Conservation (phyloP, 2,797 vertebrate species). For the Molothrus aeneus region DNA sequence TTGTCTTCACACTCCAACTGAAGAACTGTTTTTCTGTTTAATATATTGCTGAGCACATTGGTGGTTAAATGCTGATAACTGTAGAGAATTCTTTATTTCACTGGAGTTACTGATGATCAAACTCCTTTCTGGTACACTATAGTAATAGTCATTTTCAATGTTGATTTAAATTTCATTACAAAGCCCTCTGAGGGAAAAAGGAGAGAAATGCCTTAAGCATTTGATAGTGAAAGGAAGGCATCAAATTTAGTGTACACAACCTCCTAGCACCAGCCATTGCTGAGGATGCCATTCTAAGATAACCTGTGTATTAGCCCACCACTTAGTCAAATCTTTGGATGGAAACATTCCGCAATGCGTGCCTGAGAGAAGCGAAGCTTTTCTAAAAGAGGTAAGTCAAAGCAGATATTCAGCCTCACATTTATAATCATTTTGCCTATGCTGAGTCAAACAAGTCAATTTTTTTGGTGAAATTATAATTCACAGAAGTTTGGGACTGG, state of each 20-base stretch:
- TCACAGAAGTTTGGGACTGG: neutral
- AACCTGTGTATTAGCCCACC: neutral
- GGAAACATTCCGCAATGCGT: neutral
- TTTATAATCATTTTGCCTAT: neutral
- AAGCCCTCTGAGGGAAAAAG: conserved; percentile 77
- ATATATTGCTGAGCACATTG: conserved; percentile 78
- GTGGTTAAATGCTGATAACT: conserved; percentile 81
- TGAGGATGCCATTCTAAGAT: neutral
- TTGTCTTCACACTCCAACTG: conserved; percentile 84
- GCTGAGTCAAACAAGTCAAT: neutral
- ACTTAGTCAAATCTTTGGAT: neutral
- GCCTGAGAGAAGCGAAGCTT: neutral
- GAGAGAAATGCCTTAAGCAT: neutral
- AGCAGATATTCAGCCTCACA: neutral
- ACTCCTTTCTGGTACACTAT: conserved; percentile 81
- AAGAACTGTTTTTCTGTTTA: conserved; percentile 81
- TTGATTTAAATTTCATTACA: conserved; percentile 82
- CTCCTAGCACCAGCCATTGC: too few species aligned
- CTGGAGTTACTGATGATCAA: conserved; percentile 82
- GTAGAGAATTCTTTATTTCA: conserved; percentile 79
- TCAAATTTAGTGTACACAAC: neutral
- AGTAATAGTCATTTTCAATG: conserved; percentile 76
- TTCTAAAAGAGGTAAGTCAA: neutral
- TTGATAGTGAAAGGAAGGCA: neutral
- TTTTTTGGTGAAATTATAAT: neutral